phyloP scores from a whole-genome alignment of 2,113 vertebrate genomes.

The Phoxinus phoxinus region DNA sequence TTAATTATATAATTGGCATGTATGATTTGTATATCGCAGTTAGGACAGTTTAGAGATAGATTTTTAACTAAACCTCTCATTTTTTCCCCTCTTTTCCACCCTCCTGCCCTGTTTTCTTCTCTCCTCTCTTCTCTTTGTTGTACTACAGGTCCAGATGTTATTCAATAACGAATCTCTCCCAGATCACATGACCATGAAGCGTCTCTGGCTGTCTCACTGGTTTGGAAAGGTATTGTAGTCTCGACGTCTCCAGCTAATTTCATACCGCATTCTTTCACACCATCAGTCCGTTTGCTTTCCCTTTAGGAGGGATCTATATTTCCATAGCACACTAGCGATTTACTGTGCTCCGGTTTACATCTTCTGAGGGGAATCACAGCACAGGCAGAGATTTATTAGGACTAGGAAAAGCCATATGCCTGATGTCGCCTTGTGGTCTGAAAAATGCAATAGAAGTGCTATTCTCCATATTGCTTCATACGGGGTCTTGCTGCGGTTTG shows the following conservation, averaged over 20 bases:
- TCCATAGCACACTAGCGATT: background rate
- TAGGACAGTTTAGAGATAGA: background rate
- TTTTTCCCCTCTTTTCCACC: background rate
- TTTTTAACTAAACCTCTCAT: background rate
- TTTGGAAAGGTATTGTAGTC: constrained; percentile 78
- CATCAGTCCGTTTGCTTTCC: background rate
- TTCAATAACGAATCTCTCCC: constrained; percentile 83
- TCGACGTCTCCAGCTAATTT: constrained; percentile 43
- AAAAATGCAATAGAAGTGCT: background rate
- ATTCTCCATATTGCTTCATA: constrained; percentile 6
- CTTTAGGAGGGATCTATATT: background rate
- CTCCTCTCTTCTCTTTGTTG: constrained; percentile 60
- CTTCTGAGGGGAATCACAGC: background rate
- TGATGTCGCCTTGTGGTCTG: constrained; percentile 30
- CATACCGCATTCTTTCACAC: constrained; percentile 47
- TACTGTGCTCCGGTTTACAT: constrained; percentile 3
- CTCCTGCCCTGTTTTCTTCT: background rate
- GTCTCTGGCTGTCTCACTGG: constrained; percentile 82
- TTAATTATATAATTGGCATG: background rate
- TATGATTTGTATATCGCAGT: background rate
- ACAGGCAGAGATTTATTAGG: constrained; percentile 25
- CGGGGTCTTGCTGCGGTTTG: constrained; percentile 1
- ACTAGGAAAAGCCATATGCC: constrained; percentile 25
- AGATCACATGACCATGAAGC: constrained; percentile 85
- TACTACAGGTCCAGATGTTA: constrained; percentile 80